Base-by-base conservation (phyloP, 2,888 invertebrate genomes). In the Torymus texanus region DNA sequence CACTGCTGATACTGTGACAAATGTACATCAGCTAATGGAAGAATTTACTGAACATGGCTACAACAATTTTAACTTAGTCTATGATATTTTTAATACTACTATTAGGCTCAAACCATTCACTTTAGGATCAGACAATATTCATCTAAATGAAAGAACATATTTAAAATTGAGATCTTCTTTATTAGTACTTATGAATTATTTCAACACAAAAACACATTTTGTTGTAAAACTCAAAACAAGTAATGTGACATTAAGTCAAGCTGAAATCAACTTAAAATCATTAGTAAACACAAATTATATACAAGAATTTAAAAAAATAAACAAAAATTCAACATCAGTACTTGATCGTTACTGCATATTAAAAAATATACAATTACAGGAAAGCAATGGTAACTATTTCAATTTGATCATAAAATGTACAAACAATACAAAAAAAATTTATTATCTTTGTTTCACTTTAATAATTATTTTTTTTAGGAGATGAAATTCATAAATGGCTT, bases 1-100 rank as follows among this genome's bases (percentile, higher is more conserved):
- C 50, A 90, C 92, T 51, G 91, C 94, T 21, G 92, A 92, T 29
- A 90, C 91, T 11, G 92, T 92, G 0, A 91, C 91, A 77, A 93
- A 94, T 86, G 84, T 94, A 56, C 92, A 94, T 82, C 82, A 92
- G 84, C 87, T 88, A 74, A 80, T 82, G 14, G 75, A 83, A 16
- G 82, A 85, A 41, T 77, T 70, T 58, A 73, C 80, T 41, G 61
- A 83, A 21, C 81, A 84, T n/a, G 67, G 68, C 10, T 81, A 82
- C 13, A 81, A 77, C 53, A 79, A 85, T 66, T 85, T 88, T 61
- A 81, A 78, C 53, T 85, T 90, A 63, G 86, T 85, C 82, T 90
- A 88, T 79, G 85, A 85, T 73, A 82, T 90, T 81, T 80, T 91
- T 65, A 88, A 88, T n/a, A 89, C 86, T 65, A 84, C 87, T 59